These are phyloP conservation scores for Gadopsis marmoratus DNA, from an alignment of 2,797 vertebrate genomes.

Conservation along the genomic window DNA sequence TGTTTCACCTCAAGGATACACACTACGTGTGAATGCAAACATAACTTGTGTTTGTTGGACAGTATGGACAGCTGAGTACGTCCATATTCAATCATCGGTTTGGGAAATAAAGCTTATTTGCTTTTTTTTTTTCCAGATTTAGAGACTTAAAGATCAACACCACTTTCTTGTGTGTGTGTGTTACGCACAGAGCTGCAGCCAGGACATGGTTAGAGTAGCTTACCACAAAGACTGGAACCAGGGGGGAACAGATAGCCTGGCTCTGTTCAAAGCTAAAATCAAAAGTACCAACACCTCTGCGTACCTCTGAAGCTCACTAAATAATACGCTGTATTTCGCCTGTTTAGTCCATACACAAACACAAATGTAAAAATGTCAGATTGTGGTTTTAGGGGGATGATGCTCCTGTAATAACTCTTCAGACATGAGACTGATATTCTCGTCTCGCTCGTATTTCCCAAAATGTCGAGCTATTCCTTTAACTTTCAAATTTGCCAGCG, in stretches of 20 bases:
- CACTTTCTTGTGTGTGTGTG: background rate
- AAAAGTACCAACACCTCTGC: background rate
- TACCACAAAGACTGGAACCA: background rate
- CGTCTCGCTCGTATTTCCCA: background rate
- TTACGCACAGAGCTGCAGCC: background rate
- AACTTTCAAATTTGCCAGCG: background rate
- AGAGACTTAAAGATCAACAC: background rate
- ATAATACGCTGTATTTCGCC: background rate
- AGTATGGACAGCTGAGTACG: background rate
- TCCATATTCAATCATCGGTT: background rate
- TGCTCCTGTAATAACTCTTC: background rate
- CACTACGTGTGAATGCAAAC: background rate
- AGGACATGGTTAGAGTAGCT: background rate
- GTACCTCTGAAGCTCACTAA: background rate
- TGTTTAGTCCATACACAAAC: background rate
- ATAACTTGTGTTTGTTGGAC: background rate
- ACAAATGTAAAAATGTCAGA: background rate
- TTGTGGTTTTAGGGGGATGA: background rate
- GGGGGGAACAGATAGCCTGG: background rate
- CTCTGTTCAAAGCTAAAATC: background rate
- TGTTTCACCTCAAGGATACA: background rate
- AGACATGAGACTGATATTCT: background rate
- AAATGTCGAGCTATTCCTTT: background rate
- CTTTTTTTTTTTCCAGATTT: background rate
- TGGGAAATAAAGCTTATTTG: background rate